Base-by-base conservation (phyloP, 2,888 invertebrate species). In the Drosophila colorata region DNA sequence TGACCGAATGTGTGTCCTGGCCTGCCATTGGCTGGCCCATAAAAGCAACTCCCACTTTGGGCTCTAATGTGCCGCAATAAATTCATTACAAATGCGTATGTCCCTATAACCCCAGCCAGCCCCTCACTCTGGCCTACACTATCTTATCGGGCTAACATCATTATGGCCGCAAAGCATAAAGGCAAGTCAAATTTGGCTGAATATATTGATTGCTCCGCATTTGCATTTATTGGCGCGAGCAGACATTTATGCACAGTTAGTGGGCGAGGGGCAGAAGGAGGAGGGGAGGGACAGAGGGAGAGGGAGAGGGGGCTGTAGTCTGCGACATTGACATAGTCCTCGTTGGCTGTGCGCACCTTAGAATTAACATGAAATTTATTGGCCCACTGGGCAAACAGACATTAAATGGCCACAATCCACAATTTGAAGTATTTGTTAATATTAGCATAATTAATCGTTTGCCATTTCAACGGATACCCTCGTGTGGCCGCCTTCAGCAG, bases 121-220 rank as follows among this genome's bases (percentile, higher is more conserved):
- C 14, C 1, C 44, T 41, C 23, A 31, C 18, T 18, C 23, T 9
- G 53, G 9, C 3, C 28, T 9, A 28, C 9, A 28, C 28, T 28
- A 28, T 28, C 28, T 28, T 28, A 28, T 33, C 83, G 58, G 38
- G 33, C 48, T 44, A 57, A 74, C 59, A 80, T 77, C 70, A 78
- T 79, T 72, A 63, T 63, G 59, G 37, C 16, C 38, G 31, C 3
- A 9, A 28, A 2, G 28, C 9, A 28, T 28, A 28, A 28, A 9
- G 28, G 59, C 52, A 55, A 72, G 47, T 74, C 57, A 49, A 71
- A 74, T 71, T 70, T 55, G 43, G 68, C 66, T 33, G 65, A 73
- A 79, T 61, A 74, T 76, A 86, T 86, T 70, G 80, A 80, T 74
- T 70, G 80, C 78, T 74, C 51, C 69, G 47, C 78, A 69, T 84